Evolutionary conservation across 2,797 vertebrate species (phyloP).

Genomic region (Menidia menidia): DNA sequence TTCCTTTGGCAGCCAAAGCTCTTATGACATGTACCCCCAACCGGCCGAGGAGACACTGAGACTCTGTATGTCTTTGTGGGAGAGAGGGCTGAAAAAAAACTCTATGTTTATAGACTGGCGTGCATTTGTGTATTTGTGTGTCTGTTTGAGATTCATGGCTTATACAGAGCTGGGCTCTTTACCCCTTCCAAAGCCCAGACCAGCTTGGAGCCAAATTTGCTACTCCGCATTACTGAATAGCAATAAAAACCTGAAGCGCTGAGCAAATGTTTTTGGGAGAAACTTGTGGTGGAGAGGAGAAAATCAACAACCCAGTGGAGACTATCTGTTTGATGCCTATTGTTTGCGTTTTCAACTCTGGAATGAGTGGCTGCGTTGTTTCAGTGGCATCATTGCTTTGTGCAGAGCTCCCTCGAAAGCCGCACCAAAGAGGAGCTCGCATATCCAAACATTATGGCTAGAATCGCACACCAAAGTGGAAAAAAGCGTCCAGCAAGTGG

Average conservation of each 20-base stretch:
- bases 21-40: conserved; percentile 60
- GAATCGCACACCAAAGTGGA: conserved; percentile 49
- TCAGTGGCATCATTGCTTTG: conserved; percentile 40
- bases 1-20: conserved; percentile 62
- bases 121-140: conserved; percentile 51
- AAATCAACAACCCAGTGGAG: conserved; percentile 15
- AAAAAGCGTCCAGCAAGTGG: conserved; percentile 48
- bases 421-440: conserved; percentile 50
- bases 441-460: conserved; percentile 67
- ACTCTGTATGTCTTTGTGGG: conserved; percentile 40
- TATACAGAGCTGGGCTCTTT: conserved; percentile 32
- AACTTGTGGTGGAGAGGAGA: background rate
- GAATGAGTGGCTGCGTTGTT: conserved; percentile 28
- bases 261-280: conserved; percentile 52
- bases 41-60: conserved; percentile 46
- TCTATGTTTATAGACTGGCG: conserved; percentile 39
- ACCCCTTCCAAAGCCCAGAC: conserved; percentile 33
- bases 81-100: conserved; percentile 30
- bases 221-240: conserved; percentile 36
- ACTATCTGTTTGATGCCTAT: conserved; percentile 8
- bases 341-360: conserved; percentile 33
- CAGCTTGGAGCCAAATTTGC: conserved; percentile 38
- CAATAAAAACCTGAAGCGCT: conserved; percentile 51
- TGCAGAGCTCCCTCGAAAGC: conserved; percentile 32
- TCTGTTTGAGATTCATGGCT: conserved; percentile 34